Evolutionary conservation across 2,113 vertebrate genomes (phyloP), one percentile per base, ranked within the genome.

Genomic region (Pangasianodon gigas): DNA sequence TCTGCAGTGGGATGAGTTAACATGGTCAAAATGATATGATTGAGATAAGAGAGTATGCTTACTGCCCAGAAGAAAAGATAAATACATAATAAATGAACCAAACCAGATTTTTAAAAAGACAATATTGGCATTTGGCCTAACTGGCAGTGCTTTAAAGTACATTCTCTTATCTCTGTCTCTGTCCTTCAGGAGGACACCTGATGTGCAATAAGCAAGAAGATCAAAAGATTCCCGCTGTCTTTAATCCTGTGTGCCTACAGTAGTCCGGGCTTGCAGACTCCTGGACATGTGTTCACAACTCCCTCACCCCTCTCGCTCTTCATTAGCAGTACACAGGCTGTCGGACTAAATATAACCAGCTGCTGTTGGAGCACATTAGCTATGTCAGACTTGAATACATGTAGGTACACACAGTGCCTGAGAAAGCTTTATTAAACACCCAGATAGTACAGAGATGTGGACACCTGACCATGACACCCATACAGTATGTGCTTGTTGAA

Each of bases 291-390:
- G 56, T 71, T 65, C 56, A 54, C 81, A 62, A 11, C 26, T 65
- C 67, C 54, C 91, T 79, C 74, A 91, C 87, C 74, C 81, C 90
- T 93, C 84, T 19, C 19, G 16, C 88, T 93, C 88, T 95, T 96
- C 95, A 95, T 96, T 96, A 96, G 93, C 93, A 92, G 92, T 81
- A 91, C 93, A 92, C 93, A 93, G 89, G 90, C 93, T 95, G 94
- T 94, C 93, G 91, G 92, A 94, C 94, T 96, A 95, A 95, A 96
- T 95, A 96, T 96, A 96, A 94, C 93, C 91, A 71, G 75, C 77
- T 86, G 32, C 91, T 92, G 94, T 84, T 84, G 85, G 77, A 92
- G 92, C 93, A 93, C 93, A 91, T 94, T 90, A 90, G 94, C 93
- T 74, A 94, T 93, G 93, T 94, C 94, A 92, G 90, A 90, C 86